Percentiles rank a stretch among this genome's conserved stretches.
Conservation (phyloP, 2,888 invertebrate genomes). For the Parnassius mnemosyne region DNA sequence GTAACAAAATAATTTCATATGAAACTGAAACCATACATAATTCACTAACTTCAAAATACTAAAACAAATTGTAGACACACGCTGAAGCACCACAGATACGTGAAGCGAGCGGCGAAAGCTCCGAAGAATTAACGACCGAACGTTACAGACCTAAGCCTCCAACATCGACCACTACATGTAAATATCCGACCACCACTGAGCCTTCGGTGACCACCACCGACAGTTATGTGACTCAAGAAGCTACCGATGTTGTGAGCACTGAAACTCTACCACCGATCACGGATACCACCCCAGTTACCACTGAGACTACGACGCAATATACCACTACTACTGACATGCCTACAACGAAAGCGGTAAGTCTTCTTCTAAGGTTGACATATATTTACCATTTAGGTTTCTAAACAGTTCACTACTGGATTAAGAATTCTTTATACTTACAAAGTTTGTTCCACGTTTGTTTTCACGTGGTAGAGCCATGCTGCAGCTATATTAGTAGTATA, state of each 20-base stretch:
- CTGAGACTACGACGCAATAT: slow-evolving; percentile 17
- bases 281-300: slow-evolving; percentile 17
- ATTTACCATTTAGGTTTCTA: too few species aligned
- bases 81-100: slow-evolving; percentile 2
- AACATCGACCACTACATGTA: neutral
- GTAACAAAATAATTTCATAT: too few species aligned
- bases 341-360: slow-evolving; percentile 26
- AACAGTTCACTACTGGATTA: too few species aligned
- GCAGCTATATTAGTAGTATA: too few species aligned
- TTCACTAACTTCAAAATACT: slow-evolving; percentile 28
- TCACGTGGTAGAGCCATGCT: too few species aligned
- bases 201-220: neutral
- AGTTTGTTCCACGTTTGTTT: too few species aligned
- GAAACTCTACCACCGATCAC: slow-evolving; percentile 6
- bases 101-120: slow-evolving; percentile 30
- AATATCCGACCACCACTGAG: neutral
- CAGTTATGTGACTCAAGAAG: neutral
- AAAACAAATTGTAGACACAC: slow-evolving; percentile 30
- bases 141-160: slow-evolving; percentile 1
- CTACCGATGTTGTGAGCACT: slow-evolving; percentile 21
- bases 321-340: slow-evolving; percentile 26
- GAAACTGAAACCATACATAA: too few species aligned
- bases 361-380: neutral
- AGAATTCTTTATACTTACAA: too few species aligned
- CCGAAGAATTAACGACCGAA: slow-evolving; percentile 30